Base-by-base conservation (phyloP, 2,797 vertebrate genomes). In the Tiaroga cobitis region DNA sequence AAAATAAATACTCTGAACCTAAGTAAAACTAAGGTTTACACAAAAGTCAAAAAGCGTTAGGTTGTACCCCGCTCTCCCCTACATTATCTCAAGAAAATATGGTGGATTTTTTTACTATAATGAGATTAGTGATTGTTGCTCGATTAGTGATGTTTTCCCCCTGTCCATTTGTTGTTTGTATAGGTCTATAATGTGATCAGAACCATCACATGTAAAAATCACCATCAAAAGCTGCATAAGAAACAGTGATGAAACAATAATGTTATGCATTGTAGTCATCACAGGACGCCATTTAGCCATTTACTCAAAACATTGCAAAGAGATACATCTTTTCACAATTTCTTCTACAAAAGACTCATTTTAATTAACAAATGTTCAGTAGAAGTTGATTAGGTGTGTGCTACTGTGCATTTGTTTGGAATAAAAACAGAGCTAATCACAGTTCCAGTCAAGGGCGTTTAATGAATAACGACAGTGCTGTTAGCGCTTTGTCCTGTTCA, bases 1-100 rank as follows among this genome's bases (percentile, higher is more conserved):
- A 46, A 46, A 5, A 46, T 5, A 4, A 4, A 49, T 49, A 49
- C 43, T 46, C 43, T 46, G 46, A 49, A 49, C 46, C 15, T 6
- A 37, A 37, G 37, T 37, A 37, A 37, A 37, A 37, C 46, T 49
- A 15, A 15, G 43, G 15, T 49, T 49, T 49, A 16, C 46, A 16
- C 46, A 49, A 49, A 49, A 49, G 46, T 2, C 15, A 15, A 46
- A 46, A 46, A 46, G 43, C 3, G 4, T 46, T 46, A 5, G 41
- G 3, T 16, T 49, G 1, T 46, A 46, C 4, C 13, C 46, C 46
- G 13, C 46, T 46, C 15, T 5, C 15, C 4, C 13, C 15, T 16
- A 72, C 39, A 72, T 43, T 5, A 46, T 73, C 43, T 73, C 41
- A 85, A 83, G 67, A 81, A 74, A 84, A 75, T 84, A 39, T 3